Evolutionary conservation across 1,140 invertebrate species (phyloP), one percentile per base, ranked within the genome.

Genomic region (Ctenoplectra terminalis): DNA sequence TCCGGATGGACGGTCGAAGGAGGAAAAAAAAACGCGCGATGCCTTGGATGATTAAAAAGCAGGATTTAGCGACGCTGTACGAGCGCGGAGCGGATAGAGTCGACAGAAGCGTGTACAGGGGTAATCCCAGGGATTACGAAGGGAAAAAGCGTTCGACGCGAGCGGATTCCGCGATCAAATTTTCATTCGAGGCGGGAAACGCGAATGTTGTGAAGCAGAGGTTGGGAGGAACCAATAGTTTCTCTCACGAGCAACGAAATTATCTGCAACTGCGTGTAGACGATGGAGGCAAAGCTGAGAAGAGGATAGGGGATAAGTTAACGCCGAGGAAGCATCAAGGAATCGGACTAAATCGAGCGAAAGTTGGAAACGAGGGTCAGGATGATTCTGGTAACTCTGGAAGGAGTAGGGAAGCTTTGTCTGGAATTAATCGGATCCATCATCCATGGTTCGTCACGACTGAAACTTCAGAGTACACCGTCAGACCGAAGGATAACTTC

Each of bases 401-500:
- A 29, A 20, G 31, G 7, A 63, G n/a, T 5, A 13, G 2, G 20
- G 37, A 64, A 26, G 9, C 2, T 0, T 9, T 11, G 11, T 11
- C 9, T 0, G 17, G 17, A 5, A 15, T 37, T 20, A 40, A 50
- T 4, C 40, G 17, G 34, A 9, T 58, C 0, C 31, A 61, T 17
- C 75, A 78, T 29, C 77, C 77, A 2, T 63, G 77, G 77, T 43
- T 52, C n/a, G 34, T n/a, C n/a, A 73, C 77, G 1, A 79, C 56
- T 0, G 43, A 60, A 2, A 3, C 52, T 0, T 4, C 17, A 0
- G 76, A 71, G 54, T 71, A 46, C 13, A 60, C 76, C 0, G n/a
- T 71, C 17, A 43, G 11, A 31, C 46, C 5, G 0, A 11, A 17
- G 34, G 3, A 17, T n/a, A n/a, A 23, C 3, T 7, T 11, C 29